Percentiles rank a stretch among this genome's conserved stretches.
phyloP scores from a whole-genome alignment of 2,888 invertebrate species.

The Limnephilus lunatus region DNA sequence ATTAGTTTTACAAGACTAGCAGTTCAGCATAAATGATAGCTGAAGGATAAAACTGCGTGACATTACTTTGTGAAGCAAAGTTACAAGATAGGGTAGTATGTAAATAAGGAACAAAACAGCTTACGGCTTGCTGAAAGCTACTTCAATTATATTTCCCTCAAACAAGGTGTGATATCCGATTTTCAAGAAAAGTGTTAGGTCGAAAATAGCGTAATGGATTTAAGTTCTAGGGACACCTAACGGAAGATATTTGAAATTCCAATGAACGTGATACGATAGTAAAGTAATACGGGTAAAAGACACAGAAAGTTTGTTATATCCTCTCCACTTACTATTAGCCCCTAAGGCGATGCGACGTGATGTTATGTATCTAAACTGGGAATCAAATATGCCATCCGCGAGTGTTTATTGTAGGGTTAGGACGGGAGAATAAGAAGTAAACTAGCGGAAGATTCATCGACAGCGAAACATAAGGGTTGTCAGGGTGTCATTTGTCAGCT shows the following conservation, averaged over 20 bases:
- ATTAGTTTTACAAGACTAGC: neutral
- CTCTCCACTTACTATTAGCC: neutral
- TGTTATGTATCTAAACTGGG: neutral
- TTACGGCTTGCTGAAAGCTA: neutral
- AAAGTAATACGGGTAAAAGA: neutral
- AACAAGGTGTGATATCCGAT: neutral
- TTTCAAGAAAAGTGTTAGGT: neutral
- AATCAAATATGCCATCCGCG: constrained; percentile 3
- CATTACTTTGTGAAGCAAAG: constrained; percentile 14
- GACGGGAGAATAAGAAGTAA: constrained; percentile 40
- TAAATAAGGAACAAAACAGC: neutral
- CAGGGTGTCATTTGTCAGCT: constrained; percentile 60
- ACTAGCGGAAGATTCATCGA: constrained; percentile 60
- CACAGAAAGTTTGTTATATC: neutral
- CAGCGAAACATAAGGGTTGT: constrained; percentile 54
- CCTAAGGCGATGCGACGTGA: neutral
- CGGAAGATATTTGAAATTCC: neutral
- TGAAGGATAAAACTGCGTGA: neutral
- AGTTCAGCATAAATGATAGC: neutral
- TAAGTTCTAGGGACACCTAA: neutral
- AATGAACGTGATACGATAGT: neutral
- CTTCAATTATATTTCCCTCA: too few species aligned
- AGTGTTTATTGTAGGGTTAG: constrained; percentile 10
- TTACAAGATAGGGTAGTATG: neutral
- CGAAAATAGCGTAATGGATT: neutral